Percentiles rank a stretch among this genome's conserved stretches.
Conservation (phyloP, 2,888 invertebrate genomes). For the Dascillus cervinus region DNA sequence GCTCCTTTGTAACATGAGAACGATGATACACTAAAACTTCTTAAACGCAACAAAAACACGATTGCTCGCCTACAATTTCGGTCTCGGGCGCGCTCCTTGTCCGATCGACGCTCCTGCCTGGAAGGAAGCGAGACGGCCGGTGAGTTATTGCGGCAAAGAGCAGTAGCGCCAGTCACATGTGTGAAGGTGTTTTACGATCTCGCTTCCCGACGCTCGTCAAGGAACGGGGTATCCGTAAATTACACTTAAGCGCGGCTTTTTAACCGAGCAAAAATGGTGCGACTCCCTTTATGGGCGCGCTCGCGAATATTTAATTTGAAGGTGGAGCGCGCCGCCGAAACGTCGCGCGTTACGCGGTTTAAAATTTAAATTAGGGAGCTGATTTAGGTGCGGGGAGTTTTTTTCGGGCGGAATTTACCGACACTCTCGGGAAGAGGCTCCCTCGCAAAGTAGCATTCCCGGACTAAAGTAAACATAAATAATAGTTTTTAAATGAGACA, state of each 20-base stretch:
- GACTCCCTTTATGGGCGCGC: too few relatives aligned
- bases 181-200: conserved; percentile 33
- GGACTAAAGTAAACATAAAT: conserved; percentile 39
- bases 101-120: conserved; percentile 8
- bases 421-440: conserved; percentile 9
- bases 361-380: too few relatives aligned
- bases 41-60: conserved; percentile 14
- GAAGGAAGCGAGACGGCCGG: conserved; percentile 16
- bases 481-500: conserved; percentile 50
- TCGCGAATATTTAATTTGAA: too few relatives aligned
- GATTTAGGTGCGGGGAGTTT: too few relatives aligned
- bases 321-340: too few relatives aligned
- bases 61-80: conserved; percentile 10
- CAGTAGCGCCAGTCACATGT: conserved; percentile 34
- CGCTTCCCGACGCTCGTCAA: conserved; percentile 25
- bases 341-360: too few relatives aligned
- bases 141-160: conserved; percentile 29
- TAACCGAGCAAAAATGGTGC: too few relatives aligned
- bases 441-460: conserved; percentile 24
- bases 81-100: background rate
- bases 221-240: conserved; percentile 19
- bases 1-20: conserved; percentile 12
- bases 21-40: conserved; percentile 11
- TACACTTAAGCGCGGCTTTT: conserved; percentile 16
- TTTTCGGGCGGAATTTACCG: background rate